A percentile compares a stretch with the other conserved stretches of the same genome.
Evolutionary conservation across 30 jellyfish, hydroid and myxozoan genomes (phyloP).

Genomic region (Rhopilema esculentum): DNA sequence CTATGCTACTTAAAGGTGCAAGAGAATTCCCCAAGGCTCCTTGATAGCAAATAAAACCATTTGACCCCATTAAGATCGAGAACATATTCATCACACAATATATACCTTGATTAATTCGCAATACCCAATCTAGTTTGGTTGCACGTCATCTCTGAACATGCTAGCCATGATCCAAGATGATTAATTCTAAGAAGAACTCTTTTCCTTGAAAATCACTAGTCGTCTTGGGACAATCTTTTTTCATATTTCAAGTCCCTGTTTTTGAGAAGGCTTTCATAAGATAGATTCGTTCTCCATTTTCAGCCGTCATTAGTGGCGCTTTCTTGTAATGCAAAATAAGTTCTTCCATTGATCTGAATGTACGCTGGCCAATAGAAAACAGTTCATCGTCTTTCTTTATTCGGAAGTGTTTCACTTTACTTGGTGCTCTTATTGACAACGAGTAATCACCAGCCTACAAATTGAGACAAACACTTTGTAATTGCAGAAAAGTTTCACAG

Average conservation of each 20-base stretch:
- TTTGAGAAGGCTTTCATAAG: constrained; percentile 80
- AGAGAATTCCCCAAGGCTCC: neutral
- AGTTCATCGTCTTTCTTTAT: constrained; percentile 61
- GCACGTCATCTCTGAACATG: no score
- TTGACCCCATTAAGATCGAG: neutral
- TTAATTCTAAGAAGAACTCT: no score
- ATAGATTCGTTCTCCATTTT: constrained; percentile 75
- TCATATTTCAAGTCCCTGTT: constrained; percentile 65
- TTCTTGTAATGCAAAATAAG: constrained; percentile 78
- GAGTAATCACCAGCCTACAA: constrained; percentile 91
- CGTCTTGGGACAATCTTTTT: no score
- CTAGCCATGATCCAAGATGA: no score
- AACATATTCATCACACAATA: neutral
- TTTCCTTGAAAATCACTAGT: no score
- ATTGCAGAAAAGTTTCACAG: no score
- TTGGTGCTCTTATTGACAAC: constrained; percentile 82
- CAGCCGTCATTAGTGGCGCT: constrained; percentile 89
- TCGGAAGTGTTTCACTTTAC: constrained; percentile 85
- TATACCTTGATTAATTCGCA: neutral
- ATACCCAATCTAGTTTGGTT: neutral
- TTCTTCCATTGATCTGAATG: constrained; percentile 80
- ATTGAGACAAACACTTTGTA: neutral
- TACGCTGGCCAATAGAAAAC: constrained; percentile 87
- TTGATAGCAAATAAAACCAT: neutral
- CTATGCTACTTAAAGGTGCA: neutral